Evolutionary conservation across 2,113 vertebrate species (phyloP).

Genomic region (Ondatra zibethicus): DNA sequence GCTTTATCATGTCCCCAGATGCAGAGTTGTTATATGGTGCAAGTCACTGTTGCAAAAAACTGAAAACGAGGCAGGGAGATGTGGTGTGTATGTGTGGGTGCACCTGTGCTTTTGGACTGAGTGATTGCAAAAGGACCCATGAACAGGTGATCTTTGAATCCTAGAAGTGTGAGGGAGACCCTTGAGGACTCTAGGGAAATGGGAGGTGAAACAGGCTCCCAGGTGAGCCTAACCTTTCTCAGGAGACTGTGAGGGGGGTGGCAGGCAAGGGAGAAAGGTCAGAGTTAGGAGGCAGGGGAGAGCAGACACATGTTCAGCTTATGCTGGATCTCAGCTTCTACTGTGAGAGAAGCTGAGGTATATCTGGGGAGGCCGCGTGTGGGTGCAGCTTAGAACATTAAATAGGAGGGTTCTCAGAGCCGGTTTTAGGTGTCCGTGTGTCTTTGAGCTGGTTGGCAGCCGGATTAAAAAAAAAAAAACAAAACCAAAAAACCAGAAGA

Average conservation of each 20-base stretch:
- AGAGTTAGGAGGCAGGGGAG: no score
- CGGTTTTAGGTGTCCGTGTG: background rate
- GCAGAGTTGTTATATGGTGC: background rate
- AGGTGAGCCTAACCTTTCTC: background rate
- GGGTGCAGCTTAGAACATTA: background rate
- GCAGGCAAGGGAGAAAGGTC: background rate
- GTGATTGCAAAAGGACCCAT: background rate
- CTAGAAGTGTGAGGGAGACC: background rate
- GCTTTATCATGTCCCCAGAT: background rate
- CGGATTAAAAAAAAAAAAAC: no score
- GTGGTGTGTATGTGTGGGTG: rapidly evolving
- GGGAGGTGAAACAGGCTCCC: background rate
- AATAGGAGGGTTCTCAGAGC: background rate
- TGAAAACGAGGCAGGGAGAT: background rate
- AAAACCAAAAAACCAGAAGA: background rate
- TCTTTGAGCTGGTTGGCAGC: no score
- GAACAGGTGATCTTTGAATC: background rate
- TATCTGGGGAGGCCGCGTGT: background rate
- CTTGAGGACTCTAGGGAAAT: background rate
- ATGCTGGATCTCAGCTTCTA: background rate
- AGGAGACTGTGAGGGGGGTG: background rate
- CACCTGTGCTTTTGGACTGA: background rate
- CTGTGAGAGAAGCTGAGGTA: background rate
- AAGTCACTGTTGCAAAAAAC: background rate
- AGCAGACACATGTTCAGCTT: background rate